A percentile compares a stretch with the other conserved stretches of the same genome.
Conservation (phyloP, 1,140 invertebrate species). For the Phymastichus coffea region DNA sequence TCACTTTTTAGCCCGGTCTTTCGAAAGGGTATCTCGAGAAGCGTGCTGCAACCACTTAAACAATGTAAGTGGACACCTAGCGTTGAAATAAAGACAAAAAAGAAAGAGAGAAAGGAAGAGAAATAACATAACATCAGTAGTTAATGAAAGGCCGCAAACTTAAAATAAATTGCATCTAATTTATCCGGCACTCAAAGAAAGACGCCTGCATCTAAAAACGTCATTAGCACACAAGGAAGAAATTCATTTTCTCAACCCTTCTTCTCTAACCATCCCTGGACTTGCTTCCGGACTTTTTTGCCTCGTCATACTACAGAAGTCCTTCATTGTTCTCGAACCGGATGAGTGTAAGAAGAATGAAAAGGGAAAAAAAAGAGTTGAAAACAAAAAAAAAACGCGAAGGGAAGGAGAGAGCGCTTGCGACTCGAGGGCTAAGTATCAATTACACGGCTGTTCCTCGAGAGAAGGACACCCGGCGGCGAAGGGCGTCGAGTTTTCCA, state of each 20-base stretch:
- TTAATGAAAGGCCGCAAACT: conserved; percentile 1
- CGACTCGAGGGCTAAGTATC: conserved; percentile 44
- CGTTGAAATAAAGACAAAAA: not conserved
- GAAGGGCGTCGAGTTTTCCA: conserved; percentile 39
- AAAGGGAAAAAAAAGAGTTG: not conserved
- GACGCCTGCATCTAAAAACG: not conserved
- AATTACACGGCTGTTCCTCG: conserved; percentile 48
- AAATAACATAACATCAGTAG: conserved; percentile 19
- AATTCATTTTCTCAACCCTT: not conserved
- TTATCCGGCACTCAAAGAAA: not conserved
- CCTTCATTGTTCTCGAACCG: conserved; percentile 1
- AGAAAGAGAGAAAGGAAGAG: conserved; percentile 18
- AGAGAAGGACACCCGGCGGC: conserved; percentile 39
- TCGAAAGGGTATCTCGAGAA: not conserved
- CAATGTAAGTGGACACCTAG: conserved; percentile 32
- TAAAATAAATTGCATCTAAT: conserved; percentile 15
- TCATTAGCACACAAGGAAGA: not conserved
- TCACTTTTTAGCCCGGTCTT: too few species aligned
- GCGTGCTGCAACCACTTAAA: conserved; percentile 13
- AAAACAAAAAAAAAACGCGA: too few species aligned
- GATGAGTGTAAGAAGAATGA: conserved; percentile 17
- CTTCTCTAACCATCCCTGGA: too few species aligned
- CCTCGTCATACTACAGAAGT: not conserved
- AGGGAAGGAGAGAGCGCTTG: conserved; percentile 16
- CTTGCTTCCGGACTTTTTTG: too few species aligned